Base-by-base conservation (phyloP, 2,797 vertebrate species). In the Gastrophryne carolinensis region DNA sequence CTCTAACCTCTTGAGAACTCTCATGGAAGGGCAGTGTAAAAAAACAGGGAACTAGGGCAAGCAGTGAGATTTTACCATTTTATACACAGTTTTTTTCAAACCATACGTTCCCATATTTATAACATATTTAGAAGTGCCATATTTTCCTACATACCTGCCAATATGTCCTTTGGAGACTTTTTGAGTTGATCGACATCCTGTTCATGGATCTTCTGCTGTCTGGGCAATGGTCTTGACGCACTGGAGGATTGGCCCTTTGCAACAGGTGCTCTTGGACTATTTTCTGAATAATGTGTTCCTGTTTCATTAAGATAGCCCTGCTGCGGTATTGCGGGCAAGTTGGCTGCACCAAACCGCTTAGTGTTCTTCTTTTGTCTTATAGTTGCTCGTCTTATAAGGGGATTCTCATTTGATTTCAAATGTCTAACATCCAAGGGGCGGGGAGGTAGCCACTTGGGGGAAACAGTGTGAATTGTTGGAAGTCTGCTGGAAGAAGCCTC, bases 281-380 rank as follows among this genome's bases (percentile, higher is more conserved):
- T 54, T 90, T 90, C 54, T 81, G 87, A 73, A 89, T 90, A 2
- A 86, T 87, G 24, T 87, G 30, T 72, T 80, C 72, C 1, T 79
- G 29, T 74, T 76, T 10, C 0, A 15, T 41, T 8, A 83, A 81
- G 8, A 12, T 23, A 21, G 27, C 69, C 75, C 76, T 80, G n/a
- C 2, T 57, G 72, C 62, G 69, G 78, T 62, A 79, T 29, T 29
- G 52, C 15, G 62, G 39, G 8, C 80, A 54, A 8, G 56, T 37
- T 73, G 72, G 29, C 3, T 80, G 15, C 5, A 39, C 3, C 21
- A 81, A 19, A 41, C 82, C 60, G 27, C 79, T 61, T 21, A 64
- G 21, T 27, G 6, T 57, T 69, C 66, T 39, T 83, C 72, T 53
- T 80, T 75, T 71, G 57, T 82, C 52, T 73, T 72, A 76, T 47